These are phyloP conservation scores for Melitaea athalia DNA, from an alignment of 2,888 invertebrate genomes.

Conservation along the genomic window DNA sequence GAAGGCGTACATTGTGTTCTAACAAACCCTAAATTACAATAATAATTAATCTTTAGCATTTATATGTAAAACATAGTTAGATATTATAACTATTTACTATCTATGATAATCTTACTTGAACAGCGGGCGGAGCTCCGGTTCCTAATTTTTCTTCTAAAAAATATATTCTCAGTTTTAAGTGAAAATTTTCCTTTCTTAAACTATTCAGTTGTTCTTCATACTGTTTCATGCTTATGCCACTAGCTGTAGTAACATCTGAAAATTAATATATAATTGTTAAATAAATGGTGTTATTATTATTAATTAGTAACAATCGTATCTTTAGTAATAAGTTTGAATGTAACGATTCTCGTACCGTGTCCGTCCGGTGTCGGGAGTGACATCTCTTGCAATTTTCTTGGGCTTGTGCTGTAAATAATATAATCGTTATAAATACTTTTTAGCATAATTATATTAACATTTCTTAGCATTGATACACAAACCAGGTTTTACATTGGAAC, in stretches of 20 bases:
- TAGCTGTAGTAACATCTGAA: slow-evolving; percentile 68
- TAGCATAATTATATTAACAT: not conserved
- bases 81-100: not conserved
- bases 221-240: slow-evolving; percentile 92
- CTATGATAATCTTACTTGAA: slow-evolving; percentile 81
- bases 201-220: slow-evolving; percentile 92
- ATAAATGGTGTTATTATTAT: not conserved
- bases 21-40: slow-evolving; percentile 67
- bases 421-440: slow-evolving; percentile 14
- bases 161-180: slow-evolving; percentile 94
- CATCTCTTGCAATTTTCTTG: slow-evolving; percentile 86
- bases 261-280: slow-evolving; percentile 3
- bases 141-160: slow-evolving; percentile 93
- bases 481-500: no score
- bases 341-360: slow-evolving; percentile 61
- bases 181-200: slow-evolving; percentile 95
- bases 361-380: slow-evolving; percentile 79
- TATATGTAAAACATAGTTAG: not conserved
- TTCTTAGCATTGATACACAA: no score
- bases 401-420: slow-evolving; percentile 83
- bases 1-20: slow-evolving; percentile 74
- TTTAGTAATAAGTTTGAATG: not conserved
- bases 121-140: slow-evolving; percentile 83
- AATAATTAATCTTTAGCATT: not conserved
- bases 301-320: not conserved